Base-by-base conservation (phyloP, 2,797 vertebrate species). In the Sebastes hubbsi region DNA sequence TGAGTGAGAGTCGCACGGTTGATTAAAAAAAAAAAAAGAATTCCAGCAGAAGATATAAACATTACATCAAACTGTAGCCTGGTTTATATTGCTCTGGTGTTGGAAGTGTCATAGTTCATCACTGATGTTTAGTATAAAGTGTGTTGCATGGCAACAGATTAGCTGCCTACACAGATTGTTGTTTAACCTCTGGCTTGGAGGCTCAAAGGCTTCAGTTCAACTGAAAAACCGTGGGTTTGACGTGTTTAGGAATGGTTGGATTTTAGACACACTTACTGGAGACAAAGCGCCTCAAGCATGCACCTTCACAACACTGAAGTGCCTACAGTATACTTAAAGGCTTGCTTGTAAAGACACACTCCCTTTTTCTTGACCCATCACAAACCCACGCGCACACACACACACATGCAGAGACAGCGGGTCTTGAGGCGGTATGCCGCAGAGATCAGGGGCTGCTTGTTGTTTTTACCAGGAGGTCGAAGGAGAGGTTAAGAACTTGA, bases 401-500 rank as follows among this genome's bases (percentile, higher is more conserved):
- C 60, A 74, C 13, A 27, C 65, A 77, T 4, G 59, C 34, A 34
- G 42, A 88, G 72, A 86, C 84, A 18, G 27, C 14, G 56, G 72
- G 72, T 91, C 88, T 88, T 78, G 75, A 91, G 87, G 88, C 87
- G 46, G 90, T 90, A 76, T 92, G 93, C 93, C 91, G 80, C 89
- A 82, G 87, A 93, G 92, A 94, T 94, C 94, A 94, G 91, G 92
- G 83, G 75, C 89, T 85, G 89, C 89, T 89, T 95, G 93, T 94
- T 95, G 93, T 94, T 94, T 94, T 95, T 94, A 94, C 90, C 88
- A 90, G 78, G 59, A 88, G 95, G 95, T 95, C 89, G 80, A 78
- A 77, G 81, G 66, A 91, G 89, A 95, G 95, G 95, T 95, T 96
- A 95, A 96, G 95, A 95, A 95, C 94, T 94, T 94, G 93, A 96